These are phyloP conservation scores for Archips xylosteana DNA, from an alignment of 2,888 invertebrate genomes.

Conservation along the genomic window DNA sequence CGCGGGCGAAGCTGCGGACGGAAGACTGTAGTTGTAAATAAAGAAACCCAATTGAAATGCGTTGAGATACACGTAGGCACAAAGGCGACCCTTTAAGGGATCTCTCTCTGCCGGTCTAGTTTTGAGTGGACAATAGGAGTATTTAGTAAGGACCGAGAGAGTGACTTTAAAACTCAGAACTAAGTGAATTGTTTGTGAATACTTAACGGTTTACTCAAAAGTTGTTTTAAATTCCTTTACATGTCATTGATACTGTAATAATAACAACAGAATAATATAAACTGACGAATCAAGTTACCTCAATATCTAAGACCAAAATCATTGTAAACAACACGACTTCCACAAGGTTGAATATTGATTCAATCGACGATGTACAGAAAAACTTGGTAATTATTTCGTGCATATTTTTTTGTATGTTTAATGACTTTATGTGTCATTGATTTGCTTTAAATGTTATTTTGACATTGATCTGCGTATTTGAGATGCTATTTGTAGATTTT, in stretches of 20 bases:
- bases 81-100: too few species aligned
- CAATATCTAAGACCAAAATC: background rate
- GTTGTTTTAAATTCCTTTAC: too few species aligned
- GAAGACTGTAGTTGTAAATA: too few species aligned
- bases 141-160: too few species aligned
- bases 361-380: background rate
- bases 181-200: too few species aligned
- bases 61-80: too few species aligned
- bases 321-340: constrained; percentile 8
- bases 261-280: background rate
- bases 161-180: too few species aligned
- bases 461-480: background rate
- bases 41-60: too few species aligned
- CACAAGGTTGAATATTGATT: constrained; percentile 5
- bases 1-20: too few species aligned
- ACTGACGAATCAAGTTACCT: constrained; percentile 4
- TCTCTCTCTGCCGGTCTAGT: too few species aligned
- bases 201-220: too few species aligned
- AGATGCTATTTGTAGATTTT: background rate
- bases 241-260: background rate
- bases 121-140: too few species aligned
- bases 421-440: background rate
- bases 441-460: constrained; percentile 6
- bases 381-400: background rate
- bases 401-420: constrained; percentile 3